These are phyloP conservation scores for Sinodicranocentrus sp. DNA, from an alignment of 2,888 invertebrate genomes.

Conservation along the genomic window DNA sequence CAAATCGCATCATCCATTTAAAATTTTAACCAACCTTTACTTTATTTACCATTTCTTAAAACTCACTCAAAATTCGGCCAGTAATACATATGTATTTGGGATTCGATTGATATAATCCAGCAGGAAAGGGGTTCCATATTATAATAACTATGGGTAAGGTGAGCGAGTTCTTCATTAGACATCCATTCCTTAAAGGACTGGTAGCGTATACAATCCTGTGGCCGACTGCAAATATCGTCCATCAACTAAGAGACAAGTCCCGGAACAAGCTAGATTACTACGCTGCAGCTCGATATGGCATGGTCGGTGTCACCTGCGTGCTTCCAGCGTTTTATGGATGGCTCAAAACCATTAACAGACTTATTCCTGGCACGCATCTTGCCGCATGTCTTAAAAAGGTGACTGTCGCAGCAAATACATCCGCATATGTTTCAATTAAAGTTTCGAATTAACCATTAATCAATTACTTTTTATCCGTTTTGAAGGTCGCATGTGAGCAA, in stretches of 20 bases:
- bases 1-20: too few relatives aligned
- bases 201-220: slow-evolving; percentile 24
- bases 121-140: too few relatives aligned
- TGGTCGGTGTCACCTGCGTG: slow-evolving; percentile 12
- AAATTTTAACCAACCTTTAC: too few relatives aligned
- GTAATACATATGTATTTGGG: too few relatives aligned
- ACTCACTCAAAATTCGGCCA: too few relatives aligned
- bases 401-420: background rate
- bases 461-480: background rate
- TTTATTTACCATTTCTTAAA: too few relatives aligned
- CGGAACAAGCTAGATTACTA: background rate
- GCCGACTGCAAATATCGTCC: slow-evolving; percentile 22
- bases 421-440: too few relatives aligned
- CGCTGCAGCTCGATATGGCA: background rate
- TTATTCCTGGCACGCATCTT: slow-evolving; percentile 22
- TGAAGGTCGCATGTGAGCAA: slow-evolving; percentile 18
- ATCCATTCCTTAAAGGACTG: slow-evolving; percentile 13
- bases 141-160: slow-evolving; percentile 8
- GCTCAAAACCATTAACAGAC: slow-evolving; percentile 10
- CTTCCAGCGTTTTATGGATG: slow-evolving; percentile 22
- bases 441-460: background rate
- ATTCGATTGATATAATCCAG: too few relatives aligned
- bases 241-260: background rate
- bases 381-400: slow-evolving; percentile 18
- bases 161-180: background rate